Conservation (phyloP, 2,113 vertebrate species). For the Megaceryle maxima region DNA sequence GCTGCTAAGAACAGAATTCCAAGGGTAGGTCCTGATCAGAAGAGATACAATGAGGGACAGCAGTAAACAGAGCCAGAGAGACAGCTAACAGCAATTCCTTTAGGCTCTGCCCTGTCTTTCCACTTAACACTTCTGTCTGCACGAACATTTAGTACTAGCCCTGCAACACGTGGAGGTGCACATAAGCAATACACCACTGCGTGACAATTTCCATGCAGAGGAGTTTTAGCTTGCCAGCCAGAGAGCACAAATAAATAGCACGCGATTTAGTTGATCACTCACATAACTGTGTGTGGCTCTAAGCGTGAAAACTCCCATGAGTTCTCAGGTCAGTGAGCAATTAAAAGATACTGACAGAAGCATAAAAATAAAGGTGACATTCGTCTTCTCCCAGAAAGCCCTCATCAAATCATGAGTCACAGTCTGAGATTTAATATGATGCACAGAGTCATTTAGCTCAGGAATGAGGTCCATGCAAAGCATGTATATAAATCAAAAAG, state of each 20-base stretch:
- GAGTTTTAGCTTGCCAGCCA: not conserved
- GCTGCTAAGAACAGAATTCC: not conserved
- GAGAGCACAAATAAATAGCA: not conserved
- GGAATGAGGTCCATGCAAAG: not conserved
- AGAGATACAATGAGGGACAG: not conserved
- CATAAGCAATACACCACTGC: not conserved
- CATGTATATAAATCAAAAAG: not conserved
- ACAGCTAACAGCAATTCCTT: not conserved
- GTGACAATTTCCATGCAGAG: not conserved
- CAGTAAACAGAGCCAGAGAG: not conserved
- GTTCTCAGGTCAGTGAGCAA: not conserved
- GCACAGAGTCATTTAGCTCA: not conserved
- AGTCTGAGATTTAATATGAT: not conserved
- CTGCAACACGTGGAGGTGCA: not conserved
- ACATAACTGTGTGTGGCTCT: not conserved
- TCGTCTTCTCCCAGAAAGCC: not conserved
- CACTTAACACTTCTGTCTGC: rapidly evolving
- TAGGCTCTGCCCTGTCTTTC: not conserved
- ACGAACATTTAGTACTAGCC: not conserved
- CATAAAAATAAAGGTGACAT: slow-evolving; percentile 43
- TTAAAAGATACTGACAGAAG: not conserved
- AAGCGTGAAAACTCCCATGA: not conserved
- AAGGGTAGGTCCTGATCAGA: not conserved
- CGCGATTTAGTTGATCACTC: not conserved
- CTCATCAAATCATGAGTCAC: not conserved